Percentiles rank a stretch among this genome's conserved stretches.
These are phyloP conservation scores for Haemorhous mexicanus DNA, from an alignment of 2,113 vertebrate genomes.

Conservation along the genomic window DNA sequence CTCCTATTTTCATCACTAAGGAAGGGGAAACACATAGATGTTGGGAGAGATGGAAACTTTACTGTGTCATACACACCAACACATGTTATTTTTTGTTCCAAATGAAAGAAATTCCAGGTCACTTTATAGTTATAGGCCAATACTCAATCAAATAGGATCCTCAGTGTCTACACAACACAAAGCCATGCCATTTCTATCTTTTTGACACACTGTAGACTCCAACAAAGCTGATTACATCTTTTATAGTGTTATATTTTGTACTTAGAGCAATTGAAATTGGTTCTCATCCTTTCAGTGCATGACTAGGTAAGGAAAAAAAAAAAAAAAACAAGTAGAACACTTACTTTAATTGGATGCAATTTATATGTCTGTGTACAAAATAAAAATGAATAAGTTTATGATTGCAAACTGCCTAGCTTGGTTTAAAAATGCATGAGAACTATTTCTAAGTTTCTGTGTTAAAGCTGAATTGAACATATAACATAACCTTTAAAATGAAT, in stretches of 20 bases:
- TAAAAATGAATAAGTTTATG: constrained; percentile 21
- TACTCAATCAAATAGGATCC: not conserved
- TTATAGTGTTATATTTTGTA: not conserved
- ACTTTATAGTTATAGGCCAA: not conserved
- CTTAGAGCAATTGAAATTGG: not conserved
- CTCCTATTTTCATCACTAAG: not conserved
- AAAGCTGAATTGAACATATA: not conserved
- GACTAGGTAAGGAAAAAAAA: not conserved
- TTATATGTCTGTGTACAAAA: constrained; percentile 24
- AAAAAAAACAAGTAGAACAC: not conserved
- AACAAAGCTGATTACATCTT: not conserved
- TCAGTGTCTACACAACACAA: not conserved
- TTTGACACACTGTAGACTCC: not conserved
- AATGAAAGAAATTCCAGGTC: not conserved
- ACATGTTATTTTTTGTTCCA: not conserved
- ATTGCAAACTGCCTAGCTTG: constrained; percentile 25
- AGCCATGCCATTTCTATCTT: not conserved
- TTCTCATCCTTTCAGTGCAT: not conserved
- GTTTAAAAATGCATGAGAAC: constrained; percentile 30
- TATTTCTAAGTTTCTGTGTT: not conserved
- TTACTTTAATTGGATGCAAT: constrained; percentile 50
- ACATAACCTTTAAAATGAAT: not conserved
- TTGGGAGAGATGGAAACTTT: not conserved
- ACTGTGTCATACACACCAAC: not conserved
- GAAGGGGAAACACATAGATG: accelerated